Evolutionary conservation across 2,797 vertebrate species (phyloP).

Genomic region (Harpagifer antarcticus): DNA sequence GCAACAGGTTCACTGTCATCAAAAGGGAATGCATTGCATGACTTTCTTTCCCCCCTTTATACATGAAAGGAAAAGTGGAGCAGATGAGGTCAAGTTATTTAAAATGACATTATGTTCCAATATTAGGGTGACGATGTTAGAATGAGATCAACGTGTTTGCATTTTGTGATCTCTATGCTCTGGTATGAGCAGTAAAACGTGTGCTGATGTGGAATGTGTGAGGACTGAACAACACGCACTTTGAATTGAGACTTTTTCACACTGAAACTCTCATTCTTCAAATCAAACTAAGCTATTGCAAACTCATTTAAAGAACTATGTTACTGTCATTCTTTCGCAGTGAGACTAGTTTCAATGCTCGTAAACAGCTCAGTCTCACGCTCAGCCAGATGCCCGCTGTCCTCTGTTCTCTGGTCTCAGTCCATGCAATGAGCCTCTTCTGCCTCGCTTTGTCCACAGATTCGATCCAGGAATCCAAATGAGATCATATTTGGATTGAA

Average conservation of each 20-base stretch:
- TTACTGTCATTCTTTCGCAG: conserved; percentile 31
- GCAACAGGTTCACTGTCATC: neutral
- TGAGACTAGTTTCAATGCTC: conserved; percentile 24
- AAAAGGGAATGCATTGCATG: neutral
- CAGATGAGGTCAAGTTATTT: neutral
- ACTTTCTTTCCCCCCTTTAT: neutral
- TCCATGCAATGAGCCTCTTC: conserved; percentile 43
- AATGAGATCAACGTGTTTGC: neutral
- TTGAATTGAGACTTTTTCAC: neutral
- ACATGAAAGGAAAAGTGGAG: neutral
- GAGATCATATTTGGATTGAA: conserved; percentile 99
- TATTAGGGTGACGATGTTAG: neutral
- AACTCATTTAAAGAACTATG: conserved; percentile 29
- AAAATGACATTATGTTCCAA: neutral
- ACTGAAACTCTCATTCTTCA: neutral
- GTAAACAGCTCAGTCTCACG: conserved; percentile 37
- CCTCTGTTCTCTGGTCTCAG: conserved; percentile 53
- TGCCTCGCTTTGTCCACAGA: conserved; percentile 82
- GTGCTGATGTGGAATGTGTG: neutral
- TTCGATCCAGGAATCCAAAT: conserved; percentile 96
- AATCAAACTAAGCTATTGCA: neutral
- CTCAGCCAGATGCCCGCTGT: conserved; percentile 50
- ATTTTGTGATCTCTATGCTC: neutral
- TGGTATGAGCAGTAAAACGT: neutral
- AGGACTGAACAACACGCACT: neutral